Conservation (phyloP, 2,888 invertebrate genomes). For the Latrodectus elegans region DNA sequence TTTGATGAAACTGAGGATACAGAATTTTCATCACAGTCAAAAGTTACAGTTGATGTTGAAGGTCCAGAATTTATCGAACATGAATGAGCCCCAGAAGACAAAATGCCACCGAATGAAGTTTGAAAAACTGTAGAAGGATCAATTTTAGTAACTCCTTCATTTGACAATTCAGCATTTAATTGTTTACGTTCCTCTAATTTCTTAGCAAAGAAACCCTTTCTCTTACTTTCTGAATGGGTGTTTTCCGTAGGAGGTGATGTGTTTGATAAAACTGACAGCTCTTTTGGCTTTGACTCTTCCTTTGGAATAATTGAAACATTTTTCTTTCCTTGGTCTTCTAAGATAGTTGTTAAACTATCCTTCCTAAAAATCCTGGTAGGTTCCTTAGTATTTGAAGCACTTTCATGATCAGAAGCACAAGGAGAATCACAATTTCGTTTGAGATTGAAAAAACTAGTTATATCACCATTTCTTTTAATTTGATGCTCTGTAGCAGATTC, state of each 20-base stretch:
- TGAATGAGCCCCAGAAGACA: background rate
- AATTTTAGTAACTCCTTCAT: background rate
- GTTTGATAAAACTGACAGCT: background rate
- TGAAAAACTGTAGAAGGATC: background rate
- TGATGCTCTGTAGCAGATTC: background rate
- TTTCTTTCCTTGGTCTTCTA: background rate
- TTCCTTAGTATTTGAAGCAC: background rate
- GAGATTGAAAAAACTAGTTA: conserved; percentile 26
- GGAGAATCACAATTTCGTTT: background rate
- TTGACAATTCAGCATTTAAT: background rate
- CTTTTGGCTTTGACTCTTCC: too few relatives aligned
- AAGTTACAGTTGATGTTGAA: background rate
- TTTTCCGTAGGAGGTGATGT: background rate
- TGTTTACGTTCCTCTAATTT: conserved; percentile 49
- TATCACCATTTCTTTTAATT: background rate
- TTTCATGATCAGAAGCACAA: background rate
- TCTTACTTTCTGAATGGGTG: background rate
- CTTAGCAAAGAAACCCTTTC: conserved; percentile 62
- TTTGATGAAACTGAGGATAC: background rate
- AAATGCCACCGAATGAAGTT: background rate
- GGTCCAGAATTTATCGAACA: background rate
- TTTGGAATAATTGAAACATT: background rate
- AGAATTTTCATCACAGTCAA: background rate
- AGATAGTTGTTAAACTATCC: background rate
- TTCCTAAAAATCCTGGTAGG: background rate